Evolutionary conservation across 1,140 invertebrate genomes (phyloP).

Genomic region (Heliconius himera): DNA sequence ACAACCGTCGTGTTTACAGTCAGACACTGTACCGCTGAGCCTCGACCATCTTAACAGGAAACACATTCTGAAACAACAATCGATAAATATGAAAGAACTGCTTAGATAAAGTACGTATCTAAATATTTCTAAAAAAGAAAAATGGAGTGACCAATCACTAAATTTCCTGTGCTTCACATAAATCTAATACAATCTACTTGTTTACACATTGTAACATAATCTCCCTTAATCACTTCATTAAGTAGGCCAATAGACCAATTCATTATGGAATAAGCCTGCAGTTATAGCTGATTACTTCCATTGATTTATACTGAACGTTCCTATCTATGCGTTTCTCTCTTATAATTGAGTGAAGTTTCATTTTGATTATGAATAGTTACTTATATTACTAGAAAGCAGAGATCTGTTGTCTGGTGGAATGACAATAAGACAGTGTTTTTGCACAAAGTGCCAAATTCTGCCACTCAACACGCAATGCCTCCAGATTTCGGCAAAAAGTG

Average conservation of each 20-base stretch:
- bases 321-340: not conserved
- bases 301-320: slow-evolving; percentile 2
- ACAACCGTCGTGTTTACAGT: not conserved
- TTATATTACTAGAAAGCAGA: too few species aligned
- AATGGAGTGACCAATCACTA: too few species aligned
- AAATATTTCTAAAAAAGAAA: too few species aligned
- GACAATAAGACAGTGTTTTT: too few species aligned
- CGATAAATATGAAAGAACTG: too few species aligned
- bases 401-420: too few species aligned
- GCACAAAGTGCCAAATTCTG: too few species aligned
- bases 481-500: too few species aligned
- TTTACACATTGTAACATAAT: slow-evolving; percentile 17
- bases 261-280: slow-evolving; percentile 21
- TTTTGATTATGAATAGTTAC: not conserved
- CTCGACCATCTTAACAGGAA: not conserved
- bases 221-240: slow-evolving; percentile 15
- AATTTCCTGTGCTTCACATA: not conserved
- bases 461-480: too few species aligned
- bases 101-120: too few species aligned
- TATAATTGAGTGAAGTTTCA: not conserved
- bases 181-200: not conserved
- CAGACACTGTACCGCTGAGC: not conserved
- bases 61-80: too few species aligned
- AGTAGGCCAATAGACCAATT: slow-evolving; percentile 22
- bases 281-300: slow-evolving; percentile 21